Evolutionary conservation across 2,888 invertebrate genomes (phyloP), one percentile per base, ranked within the genome.

Genomic region (Lydus trimaculatus): DNA sequence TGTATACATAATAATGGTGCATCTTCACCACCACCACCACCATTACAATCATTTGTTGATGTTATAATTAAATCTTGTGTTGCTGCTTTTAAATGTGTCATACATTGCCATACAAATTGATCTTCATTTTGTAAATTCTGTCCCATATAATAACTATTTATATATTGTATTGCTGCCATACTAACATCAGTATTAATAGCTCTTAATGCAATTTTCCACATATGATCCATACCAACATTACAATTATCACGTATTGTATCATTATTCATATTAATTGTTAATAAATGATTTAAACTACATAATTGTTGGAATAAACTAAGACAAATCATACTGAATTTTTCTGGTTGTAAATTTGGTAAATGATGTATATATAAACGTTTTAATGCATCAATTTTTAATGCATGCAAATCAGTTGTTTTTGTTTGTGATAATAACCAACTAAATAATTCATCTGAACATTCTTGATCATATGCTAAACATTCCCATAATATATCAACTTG

Each of bases 71-170:
- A 86, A 73, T 94, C 92, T 77, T 91, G 91, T 0, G 94, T 92
- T 0, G 96, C 94, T 56, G 93, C 94, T 36, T 93, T 92, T 58
- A 97, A 87, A 84, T 96, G 95, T 63, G 93, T 93, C 97, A 97
- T 97, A 83, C 97, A 97, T 75, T 96, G 93, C 56, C 94, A 91
- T 0, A 98, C 94, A 84, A 98, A 98, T 81, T 97, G 97, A 69
- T 94, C 93, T 85, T 97, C 97, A 78, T 95, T 92, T 75, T 96
- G 94, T 58, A 97, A 84, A 81, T 95, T 94, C 71, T 96, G 94
- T 8, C 95, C 94, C 91, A 97, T 96, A 85, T 97, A 98, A 85
- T 96, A 97, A 80, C 93, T 93, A 84, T 97, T 98, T 66, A 98
- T 89, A 83, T 96, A 96, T 82, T 97, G 96, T 76, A 97, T 97